phyloP scores from a whole-genome alignment of 2,113 vertebrate genomes.

The Leucosticte australis region DNA sequence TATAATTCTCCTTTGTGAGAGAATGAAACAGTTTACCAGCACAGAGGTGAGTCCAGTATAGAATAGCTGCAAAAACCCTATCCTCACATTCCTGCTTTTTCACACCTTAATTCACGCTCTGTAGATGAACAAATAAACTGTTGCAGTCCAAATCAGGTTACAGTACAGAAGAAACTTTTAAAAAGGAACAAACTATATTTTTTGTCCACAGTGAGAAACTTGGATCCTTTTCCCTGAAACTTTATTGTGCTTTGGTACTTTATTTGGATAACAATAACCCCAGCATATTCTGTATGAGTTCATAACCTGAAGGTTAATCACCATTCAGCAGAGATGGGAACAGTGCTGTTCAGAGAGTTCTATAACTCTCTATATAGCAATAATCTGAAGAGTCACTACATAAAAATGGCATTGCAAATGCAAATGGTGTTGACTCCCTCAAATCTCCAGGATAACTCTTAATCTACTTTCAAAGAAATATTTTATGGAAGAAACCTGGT shows the following conservation, averaged over 20 bases:
- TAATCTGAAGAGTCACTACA: not conserved
- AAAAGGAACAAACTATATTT: not conserved
- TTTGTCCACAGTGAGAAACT: not conserved
- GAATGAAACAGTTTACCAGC: not conserved
- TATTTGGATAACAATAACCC: not conserved
- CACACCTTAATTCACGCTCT: not conserved
- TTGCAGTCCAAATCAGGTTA: not conserved
- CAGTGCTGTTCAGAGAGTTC: not conserved
- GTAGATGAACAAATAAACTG: not conserved
- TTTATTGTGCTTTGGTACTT: not conserved
- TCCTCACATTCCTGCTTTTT: not conserved
- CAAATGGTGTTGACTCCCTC: not conserved
- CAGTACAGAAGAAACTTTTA: not conserved
- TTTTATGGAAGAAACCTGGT: not conserved
- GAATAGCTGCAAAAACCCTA: not conserved
- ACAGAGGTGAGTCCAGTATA: not conserved
- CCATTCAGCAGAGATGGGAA: not conserved
- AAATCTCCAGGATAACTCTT: not conserved
- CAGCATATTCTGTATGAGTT: not conserved
- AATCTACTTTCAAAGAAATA: not conserved
- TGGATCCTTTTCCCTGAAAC: not conserved
- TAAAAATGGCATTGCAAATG: not conserved
- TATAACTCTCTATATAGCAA: not conserved
- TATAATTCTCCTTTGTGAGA: not conserved
- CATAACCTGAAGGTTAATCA: slow-evolving; percentile 21